Evolutionary conservation across 1,140 invertebrate species (phyloP), one percentile per base, ranked within the genome.

Genomic region (Neuroterus valhalla): DNA sequence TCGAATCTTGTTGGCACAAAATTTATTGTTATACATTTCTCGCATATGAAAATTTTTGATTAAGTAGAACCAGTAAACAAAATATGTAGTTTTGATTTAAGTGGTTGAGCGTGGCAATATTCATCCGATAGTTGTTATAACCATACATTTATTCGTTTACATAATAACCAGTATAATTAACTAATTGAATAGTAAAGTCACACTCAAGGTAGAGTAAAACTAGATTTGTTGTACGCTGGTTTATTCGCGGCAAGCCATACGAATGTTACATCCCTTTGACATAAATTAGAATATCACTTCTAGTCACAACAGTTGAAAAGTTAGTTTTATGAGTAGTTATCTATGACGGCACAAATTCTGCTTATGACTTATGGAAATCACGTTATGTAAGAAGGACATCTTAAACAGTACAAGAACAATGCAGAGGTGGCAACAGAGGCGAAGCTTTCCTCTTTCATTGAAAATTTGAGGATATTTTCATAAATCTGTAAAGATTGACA

Each of bases 11-110:
- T 86, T 86, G 84, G 84, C 84, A 85, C 84, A 79, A 48, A 78
- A 72, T 76, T 86, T 83, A 86, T 85, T 83, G 81, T 84, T 81
- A 79, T 80, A 75, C 70, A 72, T 79, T 72, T 74, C 66, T 48
- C 46, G 14, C n/a, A 48, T 19, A 17, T 19, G 46, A 48, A 48
- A 10, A 48, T 48, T 46, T 15, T 3, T 14, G 15, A 46, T 46
- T 46, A 17, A 46, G 8, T 14, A 15, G 8, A 48, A n/a, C 8
- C 17, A 17, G 46, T 48, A n/a, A 62, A 62, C 2, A 3, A 31
- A 62, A 38, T 31, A 0, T 8, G 8, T 38, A 38, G 1, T 62
- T n/a, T 62, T 62, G 23, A 26, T 26, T 62, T 62, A 11, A 62
- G 23, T 17, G 46, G 38, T 46, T 73, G 62, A 46, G 42, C 70